These are phyloP conservation scores for Stenotaenia linearis DNA, from an alignment of 2,888 invertebrate species.

Conservation along the genomic window DNA sequence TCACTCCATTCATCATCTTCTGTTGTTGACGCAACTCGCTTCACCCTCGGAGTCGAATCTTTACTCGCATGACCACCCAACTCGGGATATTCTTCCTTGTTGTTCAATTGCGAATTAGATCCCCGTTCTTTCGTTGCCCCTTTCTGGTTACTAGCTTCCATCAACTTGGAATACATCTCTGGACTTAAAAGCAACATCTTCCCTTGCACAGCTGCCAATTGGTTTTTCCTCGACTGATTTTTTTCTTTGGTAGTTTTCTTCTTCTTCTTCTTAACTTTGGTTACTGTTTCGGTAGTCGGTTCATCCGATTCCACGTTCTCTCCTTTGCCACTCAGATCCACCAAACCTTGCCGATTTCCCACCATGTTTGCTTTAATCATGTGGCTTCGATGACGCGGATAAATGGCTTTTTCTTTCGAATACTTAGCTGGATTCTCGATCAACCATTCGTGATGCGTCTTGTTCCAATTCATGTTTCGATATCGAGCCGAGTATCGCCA, in stretches of 20 bases:
- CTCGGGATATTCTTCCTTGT: conserved; percentile 9
- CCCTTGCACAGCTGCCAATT: conserved; percentile 6
- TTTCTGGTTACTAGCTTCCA: not conserved
- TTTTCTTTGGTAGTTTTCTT: not conserved
- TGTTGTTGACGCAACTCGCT: not conserved
- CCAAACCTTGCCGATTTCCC: not conserved
- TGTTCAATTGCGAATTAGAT: not conserved
- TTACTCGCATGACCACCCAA: not conserved
- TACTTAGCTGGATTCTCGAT: not conserved
- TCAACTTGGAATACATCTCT: conserved; percentile 29
- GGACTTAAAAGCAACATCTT: conserved; percentile 26
- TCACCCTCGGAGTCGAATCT: not conserved
- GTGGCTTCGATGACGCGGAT: not conserved
- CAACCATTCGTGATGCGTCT: not conserved
- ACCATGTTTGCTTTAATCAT: not conserved
- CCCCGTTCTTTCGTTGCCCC: not conserved
- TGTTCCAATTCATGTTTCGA: not conserved
- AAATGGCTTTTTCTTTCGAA: not conserved
- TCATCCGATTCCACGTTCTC: not conserved
- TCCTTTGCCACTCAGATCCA: not conserved
- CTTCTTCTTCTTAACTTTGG: conserved; percentile 12
- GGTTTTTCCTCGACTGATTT: not conserved
- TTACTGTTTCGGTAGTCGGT: not conserved
- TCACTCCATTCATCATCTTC: conserved; percentile 28
- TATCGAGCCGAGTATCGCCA: not conserved